Conservation (phyloP, 2,113 vertebrate species). For the Dolichotis patagonum region DNA sequence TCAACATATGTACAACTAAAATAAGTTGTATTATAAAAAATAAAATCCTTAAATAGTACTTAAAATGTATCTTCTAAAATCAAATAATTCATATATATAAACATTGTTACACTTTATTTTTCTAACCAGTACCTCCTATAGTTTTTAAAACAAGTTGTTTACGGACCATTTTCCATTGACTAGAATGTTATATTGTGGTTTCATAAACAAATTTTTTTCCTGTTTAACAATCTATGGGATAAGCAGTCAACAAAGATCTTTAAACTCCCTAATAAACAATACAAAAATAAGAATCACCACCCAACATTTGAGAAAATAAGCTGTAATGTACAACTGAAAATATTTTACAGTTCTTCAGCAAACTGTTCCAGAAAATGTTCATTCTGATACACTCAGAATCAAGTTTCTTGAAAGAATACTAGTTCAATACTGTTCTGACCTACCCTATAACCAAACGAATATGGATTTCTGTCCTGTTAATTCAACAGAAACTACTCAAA, state of each 20-base stretch:
- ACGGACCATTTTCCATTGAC: neutral
- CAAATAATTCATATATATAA: constrained; percentile 27
- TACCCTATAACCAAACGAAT: neutral
- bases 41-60: neutral
- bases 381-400: neutral
- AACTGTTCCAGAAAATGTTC: neutral
- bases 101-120: constrained; percentile 14
- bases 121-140: neutral
- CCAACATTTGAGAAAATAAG: constrained; percentile 50
- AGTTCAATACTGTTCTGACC: neutral
- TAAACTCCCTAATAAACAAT: neutral
- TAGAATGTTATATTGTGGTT: neutral
- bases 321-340: neutral
- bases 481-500: neutral
- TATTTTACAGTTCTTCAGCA: constrained; percentile 2
- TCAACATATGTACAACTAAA: neutral
- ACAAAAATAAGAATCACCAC: constrained; percentile 13
- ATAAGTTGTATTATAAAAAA: neutral
- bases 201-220: neutral
- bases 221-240: neutral
- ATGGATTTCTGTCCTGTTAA: constrained; percentile 1
- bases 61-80: constrained; percentile 62
- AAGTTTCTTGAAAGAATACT: constrained; percentile 19
- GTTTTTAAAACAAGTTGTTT: constrained; percentile 49
- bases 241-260: constrained; percentile 1